These are phyloP conservation scores for Rallus limicola DNA, from an alignment of 2,113 vertebrate genomes.

Conservation along the genomic window DNA sequence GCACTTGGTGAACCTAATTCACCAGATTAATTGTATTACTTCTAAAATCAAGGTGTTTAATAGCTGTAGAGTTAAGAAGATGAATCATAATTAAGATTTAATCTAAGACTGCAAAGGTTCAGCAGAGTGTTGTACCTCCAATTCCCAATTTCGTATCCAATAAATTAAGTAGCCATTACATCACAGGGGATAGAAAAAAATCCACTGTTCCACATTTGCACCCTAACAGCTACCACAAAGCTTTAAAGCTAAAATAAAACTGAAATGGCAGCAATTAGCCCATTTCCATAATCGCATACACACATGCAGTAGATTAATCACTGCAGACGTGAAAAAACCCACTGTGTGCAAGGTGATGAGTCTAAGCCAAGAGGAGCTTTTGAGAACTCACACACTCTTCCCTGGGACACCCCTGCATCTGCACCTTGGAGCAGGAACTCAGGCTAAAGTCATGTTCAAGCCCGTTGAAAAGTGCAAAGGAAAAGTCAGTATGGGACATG, in stretches of 20 bases:
- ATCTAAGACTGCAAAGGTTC: neutral
- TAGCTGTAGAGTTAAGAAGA: neutral
- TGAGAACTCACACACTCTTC: neutral
- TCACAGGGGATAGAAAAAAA: neutral
- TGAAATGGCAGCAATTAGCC: neutral
- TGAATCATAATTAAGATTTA: constrained; percentile 5
- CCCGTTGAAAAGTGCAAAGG: neutral
- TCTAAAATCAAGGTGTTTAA: neutral
- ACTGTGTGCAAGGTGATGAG: neutral
- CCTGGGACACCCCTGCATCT: neutral
- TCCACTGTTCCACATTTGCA: neutral
- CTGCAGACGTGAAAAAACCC: neutral
- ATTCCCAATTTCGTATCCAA: neutral
- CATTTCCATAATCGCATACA: neutral
- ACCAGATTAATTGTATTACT: neutral
- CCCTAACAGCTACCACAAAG: neutral
- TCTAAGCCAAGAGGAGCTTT: neutral
- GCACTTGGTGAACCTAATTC: neutral
- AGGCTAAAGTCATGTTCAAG: neutral
- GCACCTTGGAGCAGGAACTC: neutral
- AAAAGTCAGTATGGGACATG: neutral
- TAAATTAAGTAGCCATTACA: neutral
- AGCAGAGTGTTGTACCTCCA: neutral
- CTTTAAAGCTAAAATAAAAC: neutral
- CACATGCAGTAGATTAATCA: neutral